Conservation (phyloP, 2,888 invertebrate genomes). For the Ctena decussata region DNA sequence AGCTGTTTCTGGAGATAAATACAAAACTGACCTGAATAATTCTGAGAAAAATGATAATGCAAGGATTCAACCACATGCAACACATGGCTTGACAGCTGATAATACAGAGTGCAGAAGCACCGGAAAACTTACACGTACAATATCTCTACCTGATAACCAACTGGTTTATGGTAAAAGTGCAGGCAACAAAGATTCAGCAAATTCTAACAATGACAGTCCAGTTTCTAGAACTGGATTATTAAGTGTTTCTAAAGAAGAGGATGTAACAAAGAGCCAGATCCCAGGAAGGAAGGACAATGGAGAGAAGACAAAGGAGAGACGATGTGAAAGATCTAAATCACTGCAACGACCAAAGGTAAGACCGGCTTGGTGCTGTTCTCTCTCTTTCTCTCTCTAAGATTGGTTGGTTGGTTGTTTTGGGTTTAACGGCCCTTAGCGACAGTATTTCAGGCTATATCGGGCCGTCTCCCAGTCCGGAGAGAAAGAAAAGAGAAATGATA, state of each 20-base stretch:
- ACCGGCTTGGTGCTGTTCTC: no score
- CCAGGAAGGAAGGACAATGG: not conserved
- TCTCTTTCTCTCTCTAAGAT: no score
- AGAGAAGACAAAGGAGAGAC: not conserved
- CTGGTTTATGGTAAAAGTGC: not conserved
- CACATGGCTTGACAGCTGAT: no score
- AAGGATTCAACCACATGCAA: not conserved
- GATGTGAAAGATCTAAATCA: not conserved
- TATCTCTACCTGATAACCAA: not conserved
- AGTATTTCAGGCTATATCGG: no score
- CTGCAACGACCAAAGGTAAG: not conserved
- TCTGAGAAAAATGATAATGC: not conserved
- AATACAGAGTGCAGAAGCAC: not conserved
- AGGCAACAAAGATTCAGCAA: no score
- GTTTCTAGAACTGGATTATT: not conserved
- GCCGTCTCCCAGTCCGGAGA: no score
- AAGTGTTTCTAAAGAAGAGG: not conserved
- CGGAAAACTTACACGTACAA: not conserved
- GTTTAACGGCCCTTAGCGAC: no score
- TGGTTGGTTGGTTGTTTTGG: no score
- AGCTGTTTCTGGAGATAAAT: not conserved
- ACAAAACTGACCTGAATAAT: not conserved
- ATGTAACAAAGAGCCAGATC: not conserved
- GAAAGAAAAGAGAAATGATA: no score
- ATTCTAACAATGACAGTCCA: not conserved